These are phyloP conservation scores for Scolopax bukidnonensis DNA, from an alignment of 2,797 vertebrate species.

Conservation along the genomic window DNA sequence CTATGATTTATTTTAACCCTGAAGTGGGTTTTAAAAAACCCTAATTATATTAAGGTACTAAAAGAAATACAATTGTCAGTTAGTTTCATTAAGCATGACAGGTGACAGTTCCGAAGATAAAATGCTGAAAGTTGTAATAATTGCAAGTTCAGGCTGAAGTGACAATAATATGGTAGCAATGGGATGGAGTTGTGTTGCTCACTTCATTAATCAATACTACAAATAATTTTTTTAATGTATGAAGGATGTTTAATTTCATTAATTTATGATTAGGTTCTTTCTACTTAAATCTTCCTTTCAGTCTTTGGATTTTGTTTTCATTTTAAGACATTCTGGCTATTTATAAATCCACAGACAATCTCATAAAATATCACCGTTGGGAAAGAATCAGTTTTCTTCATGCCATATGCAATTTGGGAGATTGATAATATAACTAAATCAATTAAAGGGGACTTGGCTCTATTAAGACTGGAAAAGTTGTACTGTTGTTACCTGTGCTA, in stretches of 20 bases:
- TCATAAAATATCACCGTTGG: not conserved
- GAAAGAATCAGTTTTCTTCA: not conserved
- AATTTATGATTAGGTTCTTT: not conserved
- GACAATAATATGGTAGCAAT: not conserved
- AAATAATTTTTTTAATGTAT: not conserved
- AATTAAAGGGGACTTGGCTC: not conserved
- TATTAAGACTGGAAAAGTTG: not conserved
- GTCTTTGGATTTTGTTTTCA: not conserved
- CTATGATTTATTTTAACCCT: slow-evolving; percentile 50
- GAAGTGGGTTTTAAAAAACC: not conserved
- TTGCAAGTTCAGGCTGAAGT: not conserved
- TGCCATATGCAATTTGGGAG: not conserved
- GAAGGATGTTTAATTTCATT: not conserved
- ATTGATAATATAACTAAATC: not conserved
- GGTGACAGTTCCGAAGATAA: slow-evolving; percentile 32
- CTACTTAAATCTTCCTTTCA: not conserved
- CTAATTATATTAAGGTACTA: slow-evolving; percentile 14
- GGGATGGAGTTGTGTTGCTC: not conserved
- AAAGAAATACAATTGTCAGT: slow-evolving; percentile 18
- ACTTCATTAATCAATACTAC: not conserved
- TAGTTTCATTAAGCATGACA: slow-evolving; percentile 23
- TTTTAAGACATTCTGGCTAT: not conserved
- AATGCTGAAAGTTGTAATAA: slow-evolving; percentile 23
- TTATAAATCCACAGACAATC: not conserved
- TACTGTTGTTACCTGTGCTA: not conserved